Conservation (phyloP, 2,888 invertebrate genomes). For the Epirrita christyi region DNA sequence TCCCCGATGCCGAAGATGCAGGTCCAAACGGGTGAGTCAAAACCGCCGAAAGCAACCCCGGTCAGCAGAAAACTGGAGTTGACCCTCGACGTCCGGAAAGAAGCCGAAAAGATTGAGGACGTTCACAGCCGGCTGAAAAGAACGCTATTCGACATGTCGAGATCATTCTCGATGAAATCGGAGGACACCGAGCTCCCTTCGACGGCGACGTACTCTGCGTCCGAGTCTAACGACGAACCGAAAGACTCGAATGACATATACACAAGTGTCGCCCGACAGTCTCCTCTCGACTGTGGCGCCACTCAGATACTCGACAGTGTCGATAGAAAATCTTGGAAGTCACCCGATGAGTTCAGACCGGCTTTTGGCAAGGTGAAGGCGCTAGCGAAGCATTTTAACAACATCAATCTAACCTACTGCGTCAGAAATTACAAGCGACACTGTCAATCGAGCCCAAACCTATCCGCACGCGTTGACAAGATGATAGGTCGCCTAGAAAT, state of each 20-base stretch:
- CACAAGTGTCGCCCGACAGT: slow-evolving; percentile 8
- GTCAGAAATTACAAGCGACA: slow-evolving; percentile 72
- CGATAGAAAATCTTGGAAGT: slow-evolving; percentile 87
- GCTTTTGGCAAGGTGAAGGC: slow-evolving; percentile 89
- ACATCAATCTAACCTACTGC: slow-evolving; percentile 74
- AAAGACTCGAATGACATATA: slow-evolving; percentile 13
- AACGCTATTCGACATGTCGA: slow-evolving; percentile 65
- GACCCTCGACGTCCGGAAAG: slow-evolving; percentile 60
- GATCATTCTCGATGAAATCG: slow-evolving; percentile 66
- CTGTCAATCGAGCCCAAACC: slow-evolving; percentile 79
- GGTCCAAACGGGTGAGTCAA: slow-evolving; percentile 46
- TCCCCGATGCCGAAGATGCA: slow-evolving; percentile 44
- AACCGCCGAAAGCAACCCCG: slow-evolving; percentile 40
- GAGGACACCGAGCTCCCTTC: slow-evolving; percentile 70
- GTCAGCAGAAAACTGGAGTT: slow-evolving; percentile 56
- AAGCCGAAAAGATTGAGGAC: slow-evolving; percentile 57
- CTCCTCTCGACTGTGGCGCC: slow-evolving; percentile 56
- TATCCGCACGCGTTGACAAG: slow-evolving; percentile 60
- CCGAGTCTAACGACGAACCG: slow-evolving; percentile 64
- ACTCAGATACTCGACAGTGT: slow-evolving; percentile 68
- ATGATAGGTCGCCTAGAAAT: slow-evolving; percentile 50
- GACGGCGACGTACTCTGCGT: slow-evolving; percentile 66
- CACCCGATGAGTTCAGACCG: slow-evolving; percentile 88
- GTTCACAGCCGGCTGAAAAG: slow-evolving; percentile 67
- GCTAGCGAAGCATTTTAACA: slow-evolving; percentile 88